These are phyloP conservation scores for Elachura formosa DNA, from an alignment of 2,113 vertebrate species.

Conservation along the genomic window DNA sequence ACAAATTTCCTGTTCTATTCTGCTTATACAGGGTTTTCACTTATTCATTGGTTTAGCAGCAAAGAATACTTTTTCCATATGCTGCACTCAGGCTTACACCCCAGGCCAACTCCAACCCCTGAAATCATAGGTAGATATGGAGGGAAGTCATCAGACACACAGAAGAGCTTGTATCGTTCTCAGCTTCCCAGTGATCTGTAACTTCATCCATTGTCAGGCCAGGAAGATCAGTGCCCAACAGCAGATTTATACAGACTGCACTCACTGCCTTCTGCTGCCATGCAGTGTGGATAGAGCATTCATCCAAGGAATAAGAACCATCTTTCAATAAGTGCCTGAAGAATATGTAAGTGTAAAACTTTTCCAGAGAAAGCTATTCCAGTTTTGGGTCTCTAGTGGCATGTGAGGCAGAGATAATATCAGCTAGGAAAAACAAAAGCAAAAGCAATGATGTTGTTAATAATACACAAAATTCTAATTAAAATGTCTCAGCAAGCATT, in stretches of 20 bases:
- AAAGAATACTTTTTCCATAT: background rate
- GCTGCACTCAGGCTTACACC: background rate
- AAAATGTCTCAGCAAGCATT: background rate
- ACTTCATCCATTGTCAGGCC: background rate
- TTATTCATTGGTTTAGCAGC: background rate
- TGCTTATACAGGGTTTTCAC: background rate
- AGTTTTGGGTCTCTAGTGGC: background rate
- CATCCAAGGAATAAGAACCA: background rate
- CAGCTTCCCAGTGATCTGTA: background rate
- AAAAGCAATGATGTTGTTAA: background rate
- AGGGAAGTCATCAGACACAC: background rate
- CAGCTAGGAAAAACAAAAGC: background rate
- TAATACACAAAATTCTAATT: constrained; percentile 6
- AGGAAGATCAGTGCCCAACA: background rate
- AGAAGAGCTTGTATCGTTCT: background rate
- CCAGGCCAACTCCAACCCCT: background rate
- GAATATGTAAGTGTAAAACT: background rate
- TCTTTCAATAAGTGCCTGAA: background rate
- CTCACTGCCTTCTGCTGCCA: background rate
- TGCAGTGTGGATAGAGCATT: background rate
- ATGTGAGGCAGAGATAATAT: background rate
- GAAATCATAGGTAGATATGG: background rate
- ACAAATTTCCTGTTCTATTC: background rate
- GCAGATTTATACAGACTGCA: background rate
- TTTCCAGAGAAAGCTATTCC: background rate